These are phyloP conservation scores for Eupristina koningsbergeri DNA, from an alignment of 1,140 invertebrate genomes.

Conservation along the genomic window DNA sequence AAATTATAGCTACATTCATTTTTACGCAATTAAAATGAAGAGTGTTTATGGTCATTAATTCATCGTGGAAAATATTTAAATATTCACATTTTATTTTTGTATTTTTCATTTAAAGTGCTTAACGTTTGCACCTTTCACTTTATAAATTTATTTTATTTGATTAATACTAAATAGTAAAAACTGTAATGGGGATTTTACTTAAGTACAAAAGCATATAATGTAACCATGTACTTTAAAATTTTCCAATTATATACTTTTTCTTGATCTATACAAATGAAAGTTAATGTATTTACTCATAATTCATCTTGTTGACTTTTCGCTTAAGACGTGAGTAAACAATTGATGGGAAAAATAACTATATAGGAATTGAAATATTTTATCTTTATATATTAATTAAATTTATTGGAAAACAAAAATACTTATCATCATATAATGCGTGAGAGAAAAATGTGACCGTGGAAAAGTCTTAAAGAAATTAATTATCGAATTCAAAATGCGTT, in stretches of 20 bases:
- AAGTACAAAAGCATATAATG: not conserved
- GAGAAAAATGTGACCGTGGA: not conserved
- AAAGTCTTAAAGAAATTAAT: not conserved
- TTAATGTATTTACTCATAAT: not conserved
- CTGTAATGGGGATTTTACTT: not conserved
- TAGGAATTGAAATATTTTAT: constrained; percentile 47
- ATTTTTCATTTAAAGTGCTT: not conserved
- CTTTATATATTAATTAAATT: not conserved
- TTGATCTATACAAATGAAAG: not conserved
- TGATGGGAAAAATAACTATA: constrained; percentile 37
- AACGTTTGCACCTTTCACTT: not conserved
- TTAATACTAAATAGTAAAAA: not conserved
- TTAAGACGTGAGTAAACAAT: not conserved
- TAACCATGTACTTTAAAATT: no score
- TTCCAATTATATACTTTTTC: not conserved
- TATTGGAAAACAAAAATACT: not conserved
- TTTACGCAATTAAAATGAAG: not conserved
- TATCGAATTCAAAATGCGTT: constrained; percentile 59
- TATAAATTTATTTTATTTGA: not conserved
- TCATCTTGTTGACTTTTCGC: not conserved
- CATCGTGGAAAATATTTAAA: no score
- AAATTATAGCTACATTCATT: not conserved
- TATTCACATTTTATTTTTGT: not conserved
- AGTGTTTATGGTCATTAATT: no score
- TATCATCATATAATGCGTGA: not conserved